Evolutionary conservation across 1,140 invertebrate species (phyloP), one percentile per base, ranked within the genome.

Genomic region (Drosophila sucinea): DNA sequence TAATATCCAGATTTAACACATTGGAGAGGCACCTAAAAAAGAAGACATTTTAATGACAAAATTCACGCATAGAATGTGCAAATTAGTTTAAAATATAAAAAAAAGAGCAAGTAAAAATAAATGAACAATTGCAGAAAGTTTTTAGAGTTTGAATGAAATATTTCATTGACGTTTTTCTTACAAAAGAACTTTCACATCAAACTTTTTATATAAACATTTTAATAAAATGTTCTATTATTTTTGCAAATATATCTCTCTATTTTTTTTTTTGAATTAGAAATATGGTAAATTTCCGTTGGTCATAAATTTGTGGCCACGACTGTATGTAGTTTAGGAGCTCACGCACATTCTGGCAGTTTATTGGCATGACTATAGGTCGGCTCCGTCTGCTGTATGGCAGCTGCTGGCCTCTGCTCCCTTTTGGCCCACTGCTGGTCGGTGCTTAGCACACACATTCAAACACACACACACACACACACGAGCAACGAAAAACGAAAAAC

Each of bases 291-390:
- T 47, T 51, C 23, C 23, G 1, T n/a, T 41, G 40, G 4, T 41
- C 40, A 41, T 32, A 57, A 10, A 8, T 57, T 35, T 33, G 1
- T 38, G 56, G n/a, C 56, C 17, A 60, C 69, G 79, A 65, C 70
- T 75, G 70, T 40, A 57, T 80, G 81, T 70, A 74, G 67, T 56
- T 85, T 81, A 58, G 65, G 62, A 70, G 65, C 76, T 65, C 79
- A 87, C 83, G 79, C 79, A 86, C 70, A 87, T 87, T 79, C 73
- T 62, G 72, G 44, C 83, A 83, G 56, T 79, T 81, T 87, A 86
- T 82, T 86, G 83, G 83, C 83, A 71, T 67, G 10, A 76, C 60
- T 83, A 67, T 87, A 63, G 76, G 79, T 71, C 51, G 57, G 25
- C 51, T 17, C 61, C 40, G 47, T 55, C 60, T 57, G 35, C 44